Evolutionary conservation across 2,113 vertebrate species (phyloP).

Genomic region (Alosa alosa): DNA sequence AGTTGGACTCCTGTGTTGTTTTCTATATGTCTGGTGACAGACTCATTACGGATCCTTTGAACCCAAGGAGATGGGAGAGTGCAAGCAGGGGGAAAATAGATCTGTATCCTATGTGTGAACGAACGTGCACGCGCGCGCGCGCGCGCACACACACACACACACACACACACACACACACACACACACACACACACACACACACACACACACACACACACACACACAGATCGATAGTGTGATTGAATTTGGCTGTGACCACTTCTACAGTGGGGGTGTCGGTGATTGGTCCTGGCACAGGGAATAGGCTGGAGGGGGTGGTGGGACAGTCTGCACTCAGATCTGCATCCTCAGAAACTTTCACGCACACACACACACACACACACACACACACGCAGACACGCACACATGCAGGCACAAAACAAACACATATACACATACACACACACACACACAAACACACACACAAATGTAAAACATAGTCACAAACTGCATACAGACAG

Average conservation of each 20-base stretch:
- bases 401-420: no score
- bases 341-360: conserved; percentile 36
- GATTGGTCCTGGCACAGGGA: conserved; percentile 25
- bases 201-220: conserved; percentile 29
- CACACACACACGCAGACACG: no score
- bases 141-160: background rate
- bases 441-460: no score
- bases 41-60: background rate
- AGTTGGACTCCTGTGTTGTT: background rate
- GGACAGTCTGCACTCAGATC: conserved; percentile 36
- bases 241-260: conserved; percentile 46
- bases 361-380: no score
- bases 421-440: no score
- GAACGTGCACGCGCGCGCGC: background rate
- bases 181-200: background rate
- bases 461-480: no score
- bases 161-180: background rate
- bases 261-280: conserved; percentile 26
- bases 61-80: background rate
- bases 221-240: conserved; percentile 54
- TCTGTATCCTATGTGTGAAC: conserved; percentile 9
- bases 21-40: background rate
- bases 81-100: background rate
- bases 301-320: conserved; percentile 13
- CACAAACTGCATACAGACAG: no score